Evolutionary conservation across 2,888 invertebrate genomes (phyloP).

Genomic region (Sinohyriopsis cumingii): DNA sequence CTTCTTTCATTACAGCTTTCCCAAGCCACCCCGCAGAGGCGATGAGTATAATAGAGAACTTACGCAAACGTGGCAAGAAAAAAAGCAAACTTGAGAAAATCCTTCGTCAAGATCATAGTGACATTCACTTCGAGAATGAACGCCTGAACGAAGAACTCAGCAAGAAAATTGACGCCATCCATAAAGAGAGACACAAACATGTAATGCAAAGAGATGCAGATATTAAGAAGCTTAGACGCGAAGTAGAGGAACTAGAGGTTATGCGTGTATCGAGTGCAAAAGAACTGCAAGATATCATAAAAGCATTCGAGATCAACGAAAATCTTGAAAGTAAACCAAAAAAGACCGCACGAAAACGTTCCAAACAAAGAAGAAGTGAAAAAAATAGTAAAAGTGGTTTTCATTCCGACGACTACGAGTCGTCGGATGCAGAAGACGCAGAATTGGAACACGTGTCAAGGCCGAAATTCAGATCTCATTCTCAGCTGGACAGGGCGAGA

Average conservation of each 20-base stretch:
- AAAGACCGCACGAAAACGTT: no score
- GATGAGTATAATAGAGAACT: no score
- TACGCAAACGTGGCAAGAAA: conserved; percentile 25
- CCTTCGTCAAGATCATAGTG: conserved; percentile 48
- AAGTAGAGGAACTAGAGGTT: conserved; percentile 26
- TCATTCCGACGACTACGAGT: neutral
- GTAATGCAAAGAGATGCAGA: conserved; percentile 34
- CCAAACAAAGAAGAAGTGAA: neutral
- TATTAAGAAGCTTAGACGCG: conserved; percentile 35
- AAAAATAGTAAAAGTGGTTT: conserved; percentile 1
- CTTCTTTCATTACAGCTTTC: no score
- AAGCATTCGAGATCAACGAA: neutral
- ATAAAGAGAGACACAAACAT: conserved; percentile 33
- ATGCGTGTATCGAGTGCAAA: conserved; percentile 24
- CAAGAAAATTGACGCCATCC: conserved; percentile 30
- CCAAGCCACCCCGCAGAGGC: no score
- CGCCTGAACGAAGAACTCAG: conserved; percentile 41
- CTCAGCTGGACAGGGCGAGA: conserved; percentile 18
- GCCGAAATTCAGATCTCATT: conserved; percentile 2
- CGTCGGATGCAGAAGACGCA: no score
- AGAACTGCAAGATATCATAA: conserved; percentile 6
- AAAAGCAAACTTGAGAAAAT: conserved; percentile 41
- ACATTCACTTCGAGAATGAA: conserved; percentile 54
- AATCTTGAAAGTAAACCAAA: neutral
- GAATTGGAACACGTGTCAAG: neutral